Base-by-base conservation (phyloP, 2,888 invertebrate genomes). In the Chymomyza procnemis region DNA sequence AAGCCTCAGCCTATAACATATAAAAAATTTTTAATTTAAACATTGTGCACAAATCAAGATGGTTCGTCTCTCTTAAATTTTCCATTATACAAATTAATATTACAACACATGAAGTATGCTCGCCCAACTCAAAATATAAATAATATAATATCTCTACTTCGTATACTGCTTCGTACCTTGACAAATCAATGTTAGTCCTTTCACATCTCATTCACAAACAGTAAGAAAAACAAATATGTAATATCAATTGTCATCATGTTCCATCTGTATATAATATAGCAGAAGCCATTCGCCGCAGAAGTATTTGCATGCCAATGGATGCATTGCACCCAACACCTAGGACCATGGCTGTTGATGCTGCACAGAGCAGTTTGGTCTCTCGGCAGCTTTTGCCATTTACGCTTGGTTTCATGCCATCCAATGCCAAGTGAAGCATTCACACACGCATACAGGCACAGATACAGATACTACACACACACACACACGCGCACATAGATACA, bases 241-340 rank as follows among this genome's bases (percentile, higher is more conserved):
- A 77, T 86, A 88, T 88, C 82, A 85, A 82, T 88, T 88, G 82
- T 82, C 78, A 79, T 80, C 73, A 62, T 71, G 67, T 77, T 67
- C 47, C 26, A 26, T 26, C 26, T 26, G n/a, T n/a, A 26, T 8
- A 26, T 26, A 26, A 26, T 66, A 75, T 41, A 41, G 34, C 12
- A 41, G 34, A 41, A 57, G 34, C 30, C 59, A 46, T 71, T 59
- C 66, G 54, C 70, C 16, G 19, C 56, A 12, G 34, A 22, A 46
- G 41, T 55, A 74, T 77, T 71, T 76, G 67, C 71, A 71, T 78
- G 65, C 64, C 41, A 9, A 55, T 18, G n/a, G 19, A 54, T 21
- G 48, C 61, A 72, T 60, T 67, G 67, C 61, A 62, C 69, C 56
- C 19, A 54, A 2, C 54, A 18, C 21, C 21, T 22, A 19, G 19